Conservation (phyloP, 2,797 vertebrate species). For the Mus spretus region DNA sequence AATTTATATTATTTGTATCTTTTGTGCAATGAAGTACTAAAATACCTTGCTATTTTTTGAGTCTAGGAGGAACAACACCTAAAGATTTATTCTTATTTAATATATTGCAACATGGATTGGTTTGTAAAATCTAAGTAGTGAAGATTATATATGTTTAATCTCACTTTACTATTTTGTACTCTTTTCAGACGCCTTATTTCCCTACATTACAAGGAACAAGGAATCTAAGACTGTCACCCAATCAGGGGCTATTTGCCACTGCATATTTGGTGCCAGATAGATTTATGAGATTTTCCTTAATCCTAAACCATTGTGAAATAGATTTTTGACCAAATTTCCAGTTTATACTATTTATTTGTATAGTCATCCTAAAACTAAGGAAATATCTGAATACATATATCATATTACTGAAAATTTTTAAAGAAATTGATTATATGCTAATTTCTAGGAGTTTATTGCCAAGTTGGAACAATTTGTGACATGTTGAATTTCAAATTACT, state of each 20-base stretch:
- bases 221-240: not conserved
- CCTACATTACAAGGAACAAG: not conserved
- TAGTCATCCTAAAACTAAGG: not conserved
- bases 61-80: not conserved
- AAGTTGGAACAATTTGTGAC: slow-evolving; percentile 43
- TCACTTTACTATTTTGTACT: not conserved
- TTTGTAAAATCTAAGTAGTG: not conserved
- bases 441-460: not conserved
- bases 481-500: slow-evolving; percentile 38
- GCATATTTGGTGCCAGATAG: not conserved
- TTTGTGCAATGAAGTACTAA: not conserved
- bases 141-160: not conserved
- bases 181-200: not conserved
- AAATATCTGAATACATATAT: not conserved
- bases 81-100: slow-evolving; percentile 6
- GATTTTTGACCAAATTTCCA: not conserved
- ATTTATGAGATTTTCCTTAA: slow-evolving; percentile 26
- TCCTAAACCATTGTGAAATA: not conserved
- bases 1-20: not conserved
- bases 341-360: not conserved
- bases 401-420: not conserved
- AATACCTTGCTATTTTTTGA: slow-evolving; percentile 6
- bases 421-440: slow-evolving; percentile 10
- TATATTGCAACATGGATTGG: not conserved
- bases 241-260: not conserved